Percentiles rank a stretch among this genome's conserved stretches.
These are phyloP conservation scores for Luidia sarsii DNA, from an alignment of 53 echinoderm and acorn worm species.

Conservation along the genomic window DNA sequence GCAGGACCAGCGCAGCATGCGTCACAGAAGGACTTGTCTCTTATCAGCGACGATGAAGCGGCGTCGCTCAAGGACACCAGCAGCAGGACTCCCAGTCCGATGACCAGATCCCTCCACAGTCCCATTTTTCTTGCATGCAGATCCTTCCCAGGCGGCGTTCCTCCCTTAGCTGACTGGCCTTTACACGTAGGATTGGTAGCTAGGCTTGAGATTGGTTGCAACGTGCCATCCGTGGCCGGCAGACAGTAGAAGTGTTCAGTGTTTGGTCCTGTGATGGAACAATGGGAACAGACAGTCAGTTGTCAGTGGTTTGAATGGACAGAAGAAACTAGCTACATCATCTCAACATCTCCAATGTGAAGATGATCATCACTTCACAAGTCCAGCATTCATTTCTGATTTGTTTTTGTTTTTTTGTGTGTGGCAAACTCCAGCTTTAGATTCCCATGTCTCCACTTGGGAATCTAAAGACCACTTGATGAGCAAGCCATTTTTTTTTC, in stretches of 20 bases:
- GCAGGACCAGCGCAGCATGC: constrained; percentile 42
- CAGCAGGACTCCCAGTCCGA: constrained; percentile 19
- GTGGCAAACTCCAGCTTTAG: no score
- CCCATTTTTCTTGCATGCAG: neutral
- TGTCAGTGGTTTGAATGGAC: no score
- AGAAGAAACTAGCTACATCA: no score
- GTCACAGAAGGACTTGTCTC: constrained; percentile 40
- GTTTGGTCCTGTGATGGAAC: constrained; percentile 46
- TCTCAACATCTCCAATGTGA: no score
- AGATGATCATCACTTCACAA: neutral
- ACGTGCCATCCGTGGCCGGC: constrained; percentile 13
- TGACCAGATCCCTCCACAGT: constrained; percentile 17
- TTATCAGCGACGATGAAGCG: constrained; percentile 1
- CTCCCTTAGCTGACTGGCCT: neutral
- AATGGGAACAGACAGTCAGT: constrained; percentile 59
- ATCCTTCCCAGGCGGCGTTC: no score
- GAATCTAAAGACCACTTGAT: no score
- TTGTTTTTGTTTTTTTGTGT: neutral
- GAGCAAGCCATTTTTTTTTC: no score
- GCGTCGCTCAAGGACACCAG: constrained; percentile 2
- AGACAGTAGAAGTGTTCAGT: constrained; percentile 15
- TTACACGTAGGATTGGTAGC: neutral
- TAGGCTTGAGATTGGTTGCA: constrained; percentile 33
- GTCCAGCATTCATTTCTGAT: neutral
- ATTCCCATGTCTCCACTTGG: no score